phyloP scores from a whole-genome alignment of 2,888 invertebrate genomes.

The Diarsia mendica region DNA sequence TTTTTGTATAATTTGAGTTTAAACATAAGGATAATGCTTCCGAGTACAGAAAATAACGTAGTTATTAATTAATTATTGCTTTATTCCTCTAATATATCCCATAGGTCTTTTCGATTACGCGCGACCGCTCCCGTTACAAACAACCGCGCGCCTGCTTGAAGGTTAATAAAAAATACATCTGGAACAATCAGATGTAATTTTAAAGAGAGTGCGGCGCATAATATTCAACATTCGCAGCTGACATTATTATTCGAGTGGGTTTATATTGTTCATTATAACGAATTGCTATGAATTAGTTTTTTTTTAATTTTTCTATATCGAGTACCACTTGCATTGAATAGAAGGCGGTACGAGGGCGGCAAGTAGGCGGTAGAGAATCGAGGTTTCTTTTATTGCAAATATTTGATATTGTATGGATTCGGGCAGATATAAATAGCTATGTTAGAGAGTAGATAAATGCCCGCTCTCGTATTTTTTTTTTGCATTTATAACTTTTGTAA shows the following conservation, averaged over 20 bases:
- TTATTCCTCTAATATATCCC: no score
- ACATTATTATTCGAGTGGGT: no score
- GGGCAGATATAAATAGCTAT: constrained; percentile 1
- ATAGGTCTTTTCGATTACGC: no score
- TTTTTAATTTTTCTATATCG: constrained; percentile 21
- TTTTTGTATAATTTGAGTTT: no score
- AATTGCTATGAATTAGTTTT: background rate
- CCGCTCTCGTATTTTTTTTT: background rate
- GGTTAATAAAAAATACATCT: background rate
- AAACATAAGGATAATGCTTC: no score
- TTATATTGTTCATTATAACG: no score
- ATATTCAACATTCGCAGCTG: no score
- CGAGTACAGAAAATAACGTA: no score
- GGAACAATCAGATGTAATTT: background rate
- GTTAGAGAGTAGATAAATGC: background rate
- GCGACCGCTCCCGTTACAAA: no score
- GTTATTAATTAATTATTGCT: no score
- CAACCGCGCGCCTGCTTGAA: no score
- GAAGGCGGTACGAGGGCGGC: constrained; percentile 6
- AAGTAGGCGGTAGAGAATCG: background rate
- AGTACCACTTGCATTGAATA: constrained; percentile 17
- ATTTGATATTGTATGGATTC: constrained; percentile 19
- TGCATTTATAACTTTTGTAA: background rate
- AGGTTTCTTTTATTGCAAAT: background rate
- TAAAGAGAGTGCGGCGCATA: background rate